Conservation (phyloP, 2,888 invertebrate genomes). For the Caenorhabditis sp. region DNA sequence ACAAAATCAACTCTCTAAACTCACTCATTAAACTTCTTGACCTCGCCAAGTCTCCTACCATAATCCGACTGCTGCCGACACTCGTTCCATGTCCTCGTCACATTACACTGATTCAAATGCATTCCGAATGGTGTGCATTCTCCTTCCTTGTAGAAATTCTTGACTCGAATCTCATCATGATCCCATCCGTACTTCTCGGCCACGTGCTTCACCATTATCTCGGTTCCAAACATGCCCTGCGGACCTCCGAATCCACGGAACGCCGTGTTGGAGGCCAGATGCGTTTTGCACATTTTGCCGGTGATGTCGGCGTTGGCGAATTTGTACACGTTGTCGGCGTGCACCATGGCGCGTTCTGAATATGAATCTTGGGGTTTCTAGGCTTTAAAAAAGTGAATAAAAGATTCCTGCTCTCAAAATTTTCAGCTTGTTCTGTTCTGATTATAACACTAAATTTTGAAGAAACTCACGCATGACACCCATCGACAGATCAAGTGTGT, state of each 20-base stretch:
- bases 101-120: conserved; percentile 88
- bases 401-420: too few relatives aligned
- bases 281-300: conserved; percentile 89
- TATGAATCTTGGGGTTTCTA: too few relatives aligned
- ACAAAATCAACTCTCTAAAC: neutral
- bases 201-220: conserved; percentile 89
- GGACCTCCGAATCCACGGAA: conserved; percentile 91
- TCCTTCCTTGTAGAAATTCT: conserved; percentile 91
- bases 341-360: conserved; percentile 90
- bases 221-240: conserved; percentile 92
- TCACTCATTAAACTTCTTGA: conserved; percentile 83
- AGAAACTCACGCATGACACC: conserved; percentile 82
- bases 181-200: conserved; percentile 85
- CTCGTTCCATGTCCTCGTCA: conserved; percentile 83
- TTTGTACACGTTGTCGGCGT: conserved; percentile 91
- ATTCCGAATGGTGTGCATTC: conserved; percentile 90
- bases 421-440: too few relatives aligned
- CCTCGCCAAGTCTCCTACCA: conserved; percentile 74
- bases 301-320: conserved; percentile 89
- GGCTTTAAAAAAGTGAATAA: too few relatives aligned
- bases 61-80: conserved; percentile 82
- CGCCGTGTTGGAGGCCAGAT: conserved; percentile 94
- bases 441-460: too few relatives aligned
- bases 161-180: conserved; percentile 84
- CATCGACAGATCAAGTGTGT: conserved; percentile 89